Conservation (phyloP, 2,888 invertebrate species). For the Ichneumoninae sp. region DNA sequence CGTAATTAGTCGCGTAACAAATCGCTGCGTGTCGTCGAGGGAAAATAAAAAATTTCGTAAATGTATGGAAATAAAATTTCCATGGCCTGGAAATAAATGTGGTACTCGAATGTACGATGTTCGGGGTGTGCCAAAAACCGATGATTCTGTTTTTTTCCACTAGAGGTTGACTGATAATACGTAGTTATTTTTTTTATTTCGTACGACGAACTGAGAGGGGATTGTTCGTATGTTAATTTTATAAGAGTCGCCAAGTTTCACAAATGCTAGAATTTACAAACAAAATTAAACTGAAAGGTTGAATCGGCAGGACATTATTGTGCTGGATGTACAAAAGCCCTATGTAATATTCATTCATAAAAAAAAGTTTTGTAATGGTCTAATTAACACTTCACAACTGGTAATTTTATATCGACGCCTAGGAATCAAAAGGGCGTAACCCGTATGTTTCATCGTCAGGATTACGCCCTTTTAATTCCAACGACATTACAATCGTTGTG, state of each 20-base stretch:
- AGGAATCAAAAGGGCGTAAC: too few species aligned
- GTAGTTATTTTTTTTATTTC: too few species aligned
- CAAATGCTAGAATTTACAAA: background rate
- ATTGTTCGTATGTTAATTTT: too few species aligned
- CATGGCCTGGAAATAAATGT: background rate
- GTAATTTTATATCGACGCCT: background rate
- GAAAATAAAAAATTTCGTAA: conserved; percentile 56
- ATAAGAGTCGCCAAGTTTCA: too few species aligned
- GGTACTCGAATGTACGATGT: background rate
- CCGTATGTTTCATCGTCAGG: too few species aligned
- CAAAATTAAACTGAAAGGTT: background rate
- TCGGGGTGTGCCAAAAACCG: background rate
- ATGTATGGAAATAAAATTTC: conserved; percentile 23
- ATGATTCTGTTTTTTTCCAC: background rate
- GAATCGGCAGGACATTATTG: background rate
- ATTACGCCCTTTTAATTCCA: too few species aligned
- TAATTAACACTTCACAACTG: background rate
- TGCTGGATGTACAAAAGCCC: too few species aligned
- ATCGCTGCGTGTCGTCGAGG: conserved; percentile 15
- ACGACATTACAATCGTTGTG: too few species aligned
- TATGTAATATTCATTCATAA: background rate
- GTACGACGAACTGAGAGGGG: too few species aligned
- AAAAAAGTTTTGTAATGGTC: background rate
- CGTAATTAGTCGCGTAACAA: conserved; percentile 54
- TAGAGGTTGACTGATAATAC: too few species aligned